phyloP scores from a whole-genome alignment of 23 tunicate genomes.

The Botrylloides violaceus region DNA sequence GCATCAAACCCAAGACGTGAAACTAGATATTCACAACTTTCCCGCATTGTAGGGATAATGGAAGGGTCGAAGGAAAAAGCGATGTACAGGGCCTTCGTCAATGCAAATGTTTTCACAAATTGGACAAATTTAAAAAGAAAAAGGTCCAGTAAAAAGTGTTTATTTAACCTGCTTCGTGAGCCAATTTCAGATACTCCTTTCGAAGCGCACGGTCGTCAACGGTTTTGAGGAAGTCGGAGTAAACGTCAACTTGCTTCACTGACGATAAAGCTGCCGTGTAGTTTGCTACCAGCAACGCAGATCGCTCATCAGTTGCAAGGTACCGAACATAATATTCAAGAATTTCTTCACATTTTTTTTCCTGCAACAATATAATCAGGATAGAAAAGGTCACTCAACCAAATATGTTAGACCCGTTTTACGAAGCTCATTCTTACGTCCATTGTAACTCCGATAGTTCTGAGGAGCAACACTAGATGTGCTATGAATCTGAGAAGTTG shows the following conservation, averaged over 20 bases:
- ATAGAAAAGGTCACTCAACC: too few species aligned
- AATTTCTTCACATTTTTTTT: constrained; percentile 30
- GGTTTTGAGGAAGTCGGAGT: constrained; percentile 51
- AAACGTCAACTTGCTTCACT: constrained; percentile 42
- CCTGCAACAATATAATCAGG: constrained; percentile 17
- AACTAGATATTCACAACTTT: too few species aligned
- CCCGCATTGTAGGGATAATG: too few species aligned
- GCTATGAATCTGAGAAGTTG: constrained; percentile 71
- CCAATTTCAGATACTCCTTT: constrained; percentile 54
- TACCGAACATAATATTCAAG: constrained; percentile 51
- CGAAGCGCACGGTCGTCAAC: constrained; percentile 40
- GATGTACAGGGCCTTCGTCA: too few species aligned
- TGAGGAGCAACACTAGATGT: constrained; percentile 54
- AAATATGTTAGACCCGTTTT: too few species aligned
- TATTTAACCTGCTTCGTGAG: constrained; percentile 61
- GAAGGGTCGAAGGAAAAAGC: too few species aligned
- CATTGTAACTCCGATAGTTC: constrained; percentile 34
- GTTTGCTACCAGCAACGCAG: constrained; percentile 60
- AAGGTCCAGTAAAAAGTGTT: too few species aligned
- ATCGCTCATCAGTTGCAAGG: constrained; percentile 45
- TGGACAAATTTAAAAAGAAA: too few species aligned
- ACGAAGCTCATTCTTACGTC: constrained; percentile 37
- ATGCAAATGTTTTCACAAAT: too few species aligned
- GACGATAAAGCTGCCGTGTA: constrained; percentile 51
- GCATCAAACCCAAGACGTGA: too few species aligned